Percentiles rank a stretch among this genome's conserved stretches.
Evolutionary conservation across 2,888 invertebrate species (phyloP).

Genomic region (Campoplex capitator): DNA sequence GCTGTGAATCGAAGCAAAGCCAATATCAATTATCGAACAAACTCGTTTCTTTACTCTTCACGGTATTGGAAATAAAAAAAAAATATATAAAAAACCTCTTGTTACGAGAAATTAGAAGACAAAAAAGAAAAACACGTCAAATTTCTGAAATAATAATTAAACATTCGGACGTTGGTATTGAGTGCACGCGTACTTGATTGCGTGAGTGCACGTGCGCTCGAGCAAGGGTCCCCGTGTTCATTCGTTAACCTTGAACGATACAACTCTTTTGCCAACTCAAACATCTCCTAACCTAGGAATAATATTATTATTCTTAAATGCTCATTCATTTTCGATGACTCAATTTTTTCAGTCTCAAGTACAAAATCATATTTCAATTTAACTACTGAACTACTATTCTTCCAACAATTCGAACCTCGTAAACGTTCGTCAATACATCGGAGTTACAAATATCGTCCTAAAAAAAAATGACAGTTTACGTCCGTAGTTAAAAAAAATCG

Average conservation of each 20-base stretch:
- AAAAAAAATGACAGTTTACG: neutral
- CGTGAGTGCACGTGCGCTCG: too few relatives aligned
- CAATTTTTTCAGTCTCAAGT: constrained; percentile 1
- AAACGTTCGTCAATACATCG: neutral
- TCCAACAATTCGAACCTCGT: neutral
- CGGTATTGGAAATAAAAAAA: neutral
- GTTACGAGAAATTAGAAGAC: neutral
- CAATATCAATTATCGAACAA: constrained; percentile 58
- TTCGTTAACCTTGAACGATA: constrained; percentile 27
- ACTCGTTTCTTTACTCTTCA: constrained; percentile 36
- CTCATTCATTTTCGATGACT: constrained; percentile 18
- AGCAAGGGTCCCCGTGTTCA: constrained; percentile 35
- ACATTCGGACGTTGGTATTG: constrained; percentile 35
- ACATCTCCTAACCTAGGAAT: constrained; percentile 28
- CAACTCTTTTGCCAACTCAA: constrained; percentile 42
- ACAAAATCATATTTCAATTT: neutral
- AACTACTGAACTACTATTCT: neutral
- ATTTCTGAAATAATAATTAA: constrained; percentile 27
- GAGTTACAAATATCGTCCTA: neutral
- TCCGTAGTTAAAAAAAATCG: neutral
- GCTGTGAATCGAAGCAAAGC: constrained; percentile 55
- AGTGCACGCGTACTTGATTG: too few relatives aligned
- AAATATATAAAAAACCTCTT: constrained; percentile 8
- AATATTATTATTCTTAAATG: neutral
- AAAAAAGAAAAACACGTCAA: constrained; percentile 16